These are phyloP conservation scores for Chloroceryle amazona DNA, from an alignment of 2,797 vertebrate genomes.

Conservation along the genomic window DNA sequence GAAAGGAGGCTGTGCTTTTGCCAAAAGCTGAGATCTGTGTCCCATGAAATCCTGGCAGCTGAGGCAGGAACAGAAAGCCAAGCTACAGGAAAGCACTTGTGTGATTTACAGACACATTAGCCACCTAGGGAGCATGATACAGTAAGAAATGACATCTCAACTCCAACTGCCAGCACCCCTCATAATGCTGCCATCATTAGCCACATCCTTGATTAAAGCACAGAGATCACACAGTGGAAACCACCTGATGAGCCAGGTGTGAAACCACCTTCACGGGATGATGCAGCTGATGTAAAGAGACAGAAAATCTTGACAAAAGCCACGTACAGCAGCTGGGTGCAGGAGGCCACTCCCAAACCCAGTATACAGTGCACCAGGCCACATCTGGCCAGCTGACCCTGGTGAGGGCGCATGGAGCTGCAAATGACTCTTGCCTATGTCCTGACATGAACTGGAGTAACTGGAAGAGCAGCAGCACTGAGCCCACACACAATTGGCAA, in stretches of 20 bases:
- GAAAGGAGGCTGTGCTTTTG: fast-evolving
- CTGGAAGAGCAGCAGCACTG: not conserved
- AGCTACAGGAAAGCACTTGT: not conserved
- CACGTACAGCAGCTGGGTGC: not conserved
- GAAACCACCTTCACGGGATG: not conserved
- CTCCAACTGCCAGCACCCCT: not conserved
- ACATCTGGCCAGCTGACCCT: not conserved
- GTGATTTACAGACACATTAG: slow-evolving; percentile 24
- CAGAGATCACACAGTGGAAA: not conserved
- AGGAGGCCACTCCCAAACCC: not conserved
- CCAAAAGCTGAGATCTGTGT: not conserved
- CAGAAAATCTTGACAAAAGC: not conserved
- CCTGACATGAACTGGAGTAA: not conserved
- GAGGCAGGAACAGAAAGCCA: slow-evolving; percentile 8
- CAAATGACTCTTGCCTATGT: not conserved
- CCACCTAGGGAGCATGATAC: not conserved
- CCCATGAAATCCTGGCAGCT: slow-evolving; percentile 19
- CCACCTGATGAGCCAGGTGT: not conserved
- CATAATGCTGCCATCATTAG: fast-evolving
- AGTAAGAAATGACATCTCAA: not conserved
- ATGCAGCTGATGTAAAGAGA: not conserved
- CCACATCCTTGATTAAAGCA: not conserved
- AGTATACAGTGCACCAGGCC: not conserved
- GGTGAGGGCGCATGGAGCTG: not conserved
- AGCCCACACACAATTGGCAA: not conserved